A percentile compares a stretch with the other conserved stretches of the same genome.
Evolutionary conservation across 2,888 invertebrate species (phyloP).

Genomic region (Tricholauxania praeusta): DNA sequence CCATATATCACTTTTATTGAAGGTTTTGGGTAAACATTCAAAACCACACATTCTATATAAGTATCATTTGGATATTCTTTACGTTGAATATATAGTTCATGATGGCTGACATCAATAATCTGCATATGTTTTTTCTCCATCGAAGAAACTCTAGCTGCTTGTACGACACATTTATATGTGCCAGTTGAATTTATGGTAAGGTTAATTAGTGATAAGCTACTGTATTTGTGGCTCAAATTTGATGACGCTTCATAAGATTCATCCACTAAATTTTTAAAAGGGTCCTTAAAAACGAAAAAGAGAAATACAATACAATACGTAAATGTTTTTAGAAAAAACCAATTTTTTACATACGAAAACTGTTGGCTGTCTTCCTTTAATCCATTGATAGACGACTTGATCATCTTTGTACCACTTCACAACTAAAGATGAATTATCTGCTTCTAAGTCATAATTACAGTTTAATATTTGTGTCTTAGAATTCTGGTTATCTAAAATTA

Average conservation of each 20-base stretch:
- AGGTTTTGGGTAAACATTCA: slow-evolving; percentile 49
- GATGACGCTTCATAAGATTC: slow-evolving; percentile 75
- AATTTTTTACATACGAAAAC: slow-evolving; percentile 60
- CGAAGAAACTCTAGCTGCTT: slow-evolving; percentile 69
- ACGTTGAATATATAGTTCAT: slow-evolving; percentile 42
- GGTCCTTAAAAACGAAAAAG: slow-evolving; percentile 44
- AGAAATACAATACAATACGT: background rate
- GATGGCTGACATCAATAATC: slow-evolving; percentile 49
- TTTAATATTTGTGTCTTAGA: slow-evolving; percentile 71
- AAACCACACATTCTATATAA: slow-evolving; percentile 47
- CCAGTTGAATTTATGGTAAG: slow-evolving; percentile 79
- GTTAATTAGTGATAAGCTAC: slow-evolving; percentile 77
- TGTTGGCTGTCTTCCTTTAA: slow-evolving; percentile 77
- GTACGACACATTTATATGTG: slow-evolving; percentile 78
- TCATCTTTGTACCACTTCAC: slow-evolving; percentile 83
- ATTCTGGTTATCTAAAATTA: slow-evolving; percentile 38
- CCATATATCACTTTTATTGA: slow-evolving; percentile 47
- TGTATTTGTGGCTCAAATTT: slow-evolving; percentile 77
- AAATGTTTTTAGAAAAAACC: background rate
- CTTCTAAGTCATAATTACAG: slow-evolving; percentile 76
- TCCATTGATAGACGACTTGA: slow-evolving; percentile 85
- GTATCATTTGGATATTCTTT: slow-evolving; percentile 48
- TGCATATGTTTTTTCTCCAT: slow-evolving; percentile 46
- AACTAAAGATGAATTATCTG: slow-evolving; percentile 76
- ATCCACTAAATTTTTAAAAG: slow-evolving; percentile 72